Percentiles rank a stretch among this genome's conserved stretches.
phyloP scores from a whole-genome alignment of 2,113 vertebrate genomes.

The Amia ocellicauda region DNA sequence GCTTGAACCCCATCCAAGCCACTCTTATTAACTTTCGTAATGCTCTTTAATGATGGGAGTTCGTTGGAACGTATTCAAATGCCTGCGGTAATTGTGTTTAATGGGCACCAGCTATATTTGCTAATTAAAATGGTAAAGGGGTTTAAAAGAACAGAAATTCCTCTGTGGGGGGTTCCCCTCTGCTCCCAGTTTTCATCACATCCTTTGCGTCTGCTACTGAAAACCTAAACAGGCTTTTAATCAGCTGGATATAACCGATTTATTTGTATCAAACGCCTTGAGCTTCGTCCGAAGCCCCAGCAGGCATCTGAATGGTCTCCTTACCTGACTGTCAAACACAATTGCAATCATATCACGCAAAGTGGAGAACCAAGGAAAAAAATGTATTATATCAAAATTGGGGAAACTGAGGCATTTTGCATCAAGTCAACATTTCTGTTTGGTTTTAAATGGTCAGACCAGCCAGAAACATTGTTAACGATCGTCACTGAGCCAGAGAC shows the following conservation, averaged over 20 bases:
- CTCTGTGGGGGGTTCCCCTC: slow-evolving; percentile 8
- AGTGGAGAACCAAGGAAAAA: too few relatives aligned
- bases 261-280: neutral
- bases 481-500: too few relatives aligned
- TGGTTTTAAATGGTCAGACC: too few relatives aligned
- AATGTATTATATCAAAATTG: too few relatives aligned
- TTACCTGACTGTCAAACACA: too few relatives aligned
- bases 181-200: slow-evolving; percentile 8
- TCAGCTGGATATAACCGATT: neutral
- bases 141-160: slow-evolving; percentile 20
- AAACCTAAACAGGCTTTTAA: neutral
- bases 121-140: slow-evolving; percentile 37
- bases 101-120: slow-evolving; percentile 19
- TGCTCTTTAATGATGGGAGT: slow-evolving; percentile 38
- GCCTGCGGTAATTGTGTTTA: slow-evolving; percentile 15
- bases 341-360: too few relatives aligned
- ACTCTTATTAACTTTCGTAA: slow-evolving; percentile 32
- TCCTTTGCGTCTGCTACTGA: slow-evolving; percentile 8
- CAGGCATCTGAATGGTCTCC: too few relatives aligned
- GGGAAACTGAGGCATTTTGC: too few relatives aligned
- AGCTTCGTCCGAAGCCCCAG: too few relatives aligned
- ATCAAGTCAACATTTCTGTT: too few relatives aligned
- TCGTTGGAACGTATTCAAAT: slow-evolving; percentile 27
- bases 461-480: too few relatives aligned
- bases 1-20: slow-evolving; percentile 33